Evolutionary conservation across 53 echinoderm and acorn worm species (phyloP).

Genomic region (Holothuria leucospilota): DNA sequence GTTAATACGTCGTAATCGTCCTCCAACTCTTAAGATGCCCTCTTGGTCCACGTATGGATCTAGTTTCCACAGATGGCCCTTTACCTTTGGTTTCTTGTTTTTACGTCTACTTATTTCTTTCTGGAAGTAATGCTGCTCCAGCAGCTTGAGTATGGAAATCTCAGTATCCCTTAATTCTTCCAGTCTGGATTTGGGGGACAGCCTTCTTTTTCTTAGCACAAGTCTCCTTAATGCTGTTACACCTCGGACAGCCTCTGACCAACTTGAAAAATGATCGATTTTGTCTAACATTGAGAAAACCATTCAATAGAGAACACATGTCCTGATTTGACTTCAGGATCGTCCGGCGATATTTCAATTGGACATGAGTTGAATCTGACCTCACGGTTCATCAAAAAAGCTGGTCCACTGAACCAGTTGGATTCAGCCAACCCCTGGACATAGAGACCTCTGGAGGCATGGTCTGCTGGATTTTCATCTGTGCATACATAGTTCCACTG

Average conservation of each 20-base stretch:
- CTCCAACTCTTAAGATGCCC: conserved; percentile 37
- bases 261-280: conserved; percentile 39
- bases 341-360: conserved; percentile 27
- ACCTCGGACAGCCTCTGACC: conserved; percentile 52
- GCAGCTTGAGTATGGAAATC: conserved; percentile 27
- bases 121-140: conserved; percentile 38
- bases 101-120: conserved; percentile 29
- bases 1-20: conserved; percentile 4
- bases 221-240: conserved; percentile 18
- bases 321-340: conserved; percentile 67
- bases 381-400: conserved; percentile 51
- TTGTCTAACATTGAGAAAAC: conserved; percentile 15
- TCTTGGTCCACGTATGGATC: conserved; percentile 54
- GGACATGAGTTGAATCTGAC: conserved; percentile 16
- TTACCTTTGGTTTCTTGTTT: conserved; percentile 1
- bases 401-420: conserved; percentile 60
- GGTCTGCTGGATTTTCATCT: conserved; percentile 60
- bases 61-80: conserved; percentile 35
- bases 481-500: conserved; percentile 70
- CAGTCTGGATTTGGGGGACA: background rate
- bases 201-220: background rate
- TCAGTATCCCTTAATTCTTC: conserved; percentile 17
- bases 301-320: background rate
- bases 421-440: conserved; percentile 4
- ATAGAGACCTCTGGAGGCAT: conserved; percentile 56